Evolutionary conservation across 2,113 vertebrate species (phyloP).

Genomic region (Thalassoma bifasciatum): DNA sequence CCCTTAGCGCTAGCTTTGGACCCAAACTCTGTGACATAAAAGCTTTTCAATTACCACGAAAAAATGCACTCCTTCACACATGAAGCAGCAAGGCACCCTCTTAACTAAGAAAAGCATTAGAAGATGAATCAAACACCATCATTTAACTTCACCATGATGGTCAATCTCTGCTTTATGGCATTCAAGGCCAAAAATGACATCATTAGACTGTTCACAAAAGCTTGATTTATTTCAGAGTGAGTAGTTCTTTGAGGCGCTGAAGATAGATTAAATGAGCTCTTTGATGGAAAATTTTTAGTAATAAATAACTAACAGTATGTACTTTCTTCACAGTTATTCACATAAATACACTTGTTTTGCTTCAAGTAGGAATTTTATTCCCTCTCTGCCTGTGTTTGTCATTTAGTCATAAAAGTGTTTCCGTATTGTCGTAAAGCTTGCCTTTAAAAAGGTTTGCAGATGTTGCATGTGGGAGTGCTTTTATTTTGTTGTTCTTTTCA

Average conservation of each 20-base stretch:
- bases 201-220: constrained; percentile 50
- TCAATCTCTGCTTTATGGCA: constrained; percentile 19
- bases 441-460: constrained; percentile 21
- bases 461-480: not conserved
- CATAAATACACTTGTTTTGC: constrained; percentile 28
- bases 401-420: constrained; percentile 42
- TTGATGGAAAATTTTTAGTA: constrained; percentile 24
- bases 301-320: constrained; percentile 3
- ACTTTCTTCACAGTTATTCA: constrained; percentile 8
- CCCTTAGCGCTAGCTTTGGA: constrained; percentile 31
- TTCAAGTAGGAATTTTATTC: constrained; percentile 33
- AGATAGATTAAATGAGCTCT: constrained; percentile 34
- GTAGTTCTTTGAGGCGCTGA: constrained; percentile 31
- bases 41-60: constrained; percentile 44
- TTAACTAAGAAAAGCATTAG: constrained; percentile 18
- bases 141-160: constrained; percentile 36
- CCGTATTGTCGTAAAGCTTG: constrained; percentile 13
- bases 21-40: constrained; percentile 50
- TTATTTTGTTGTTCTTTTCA: not conserved
- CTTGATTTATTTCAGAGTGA: constrained; percentile 46
- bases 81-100: constrained; percentile 20
- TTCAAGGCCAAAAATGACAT: constrained; percentile 33
- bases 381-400: constrained; percentile 25
- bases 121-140: constrained; percentile 37
- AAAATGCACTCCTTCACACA: constrained; percentile 42